Evolutionary conservation across 1,140 invertebrate species (phyloP), one percentile per base, ranked within the genome.

Genomic region (Chymomyza costata): DNA sequence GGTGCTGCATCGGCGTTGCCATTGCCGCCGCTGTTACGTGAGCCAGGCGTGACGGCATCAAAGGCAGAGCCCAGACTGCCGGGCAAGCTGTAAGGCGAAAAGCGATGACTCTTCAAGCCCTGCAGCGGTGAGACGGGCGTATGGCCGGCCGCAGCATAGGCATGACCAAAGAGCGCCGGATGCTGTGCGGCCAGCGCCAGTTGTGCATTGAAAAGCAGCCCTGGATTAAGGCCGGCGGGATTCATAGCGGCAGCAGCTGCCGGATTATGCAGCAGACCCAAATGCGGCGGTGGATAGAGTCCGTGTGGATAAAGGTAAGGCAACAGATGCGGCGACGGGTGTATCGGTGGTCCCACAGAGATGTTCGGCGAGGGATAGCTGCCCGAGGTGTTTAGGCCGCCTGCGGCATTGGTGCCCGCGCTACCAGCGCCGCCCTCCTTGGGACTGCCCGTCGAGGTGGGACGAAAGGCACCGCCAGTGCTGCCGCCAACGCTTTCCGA

Each of bases 241-340:
- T 86, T 87, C 50, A 86, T 86, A 17, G 87, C 88, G 1, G 88
- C 87, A 61, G 88, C 76, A 51, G 88, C 88, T 76, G 88, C 85
- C 76, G 88, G 83, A 82, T 84, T 86, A 44, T 82, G 86, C 84
- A 90, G 89, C 14, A 90, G 85, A 1, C 88, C 89, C 16, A 90
- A 82, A 14, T 91, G 92, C 6, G 92, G 92, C 39, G 93, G 90
- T 11, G 91, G 92, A 86, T 96, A 96, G 40, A 96, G 86, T 1
- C 93, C 93, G n/a, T 92, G 93, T 0, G 93, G 92, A 83, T 95
- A 95, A 10, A 97, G 90, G 88, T 96, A 97, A 47, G 94, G 95
- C 61, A 96, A 87, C 39, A 96, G 88, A 82, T 91, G 90, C 28
- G 90, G 90, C 10, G 93, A 93, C 7, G 94, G 94, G 73, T 95